These are phyloP conservation scores for Microplitis mediator DNA, from an alignment of 1,140 invertebrate species.

Conservation along the genomic window DNA sequence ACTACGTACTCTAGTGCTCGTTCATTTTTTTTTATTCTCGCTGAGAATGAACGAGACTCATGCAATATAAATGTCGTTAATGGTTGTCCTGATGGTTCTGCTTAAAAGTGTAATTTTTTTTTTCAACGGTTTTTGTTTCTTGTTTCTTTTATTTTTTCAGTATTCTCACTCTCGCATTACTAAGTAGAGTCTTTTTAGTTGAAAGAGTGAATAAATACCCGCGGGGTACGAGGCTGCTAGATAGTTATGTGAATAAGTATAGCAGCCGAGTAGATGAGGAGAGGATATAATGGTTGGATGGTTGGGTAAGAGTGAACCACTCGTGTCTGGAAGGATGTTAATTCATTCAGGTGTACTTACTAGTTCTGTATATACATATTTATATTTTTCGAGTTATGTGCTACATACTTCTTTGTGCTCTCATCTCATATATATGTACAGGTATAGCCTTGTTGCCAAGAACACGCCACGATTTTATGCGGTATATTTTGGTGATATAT, in stretches of 20 bases:
- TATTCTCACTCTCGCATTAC: not conserved
- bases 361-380: not conserved
- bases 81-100: slow-evolving; percentile 11
- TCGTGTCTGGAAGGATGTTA: slow-evolving; percentile 11
- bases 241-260: not conserved
- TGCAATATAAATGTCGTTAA: slow-evolving; percentile 18
- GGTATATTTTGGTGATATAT: not conserved
- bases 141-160: not conserved
- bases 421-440: not conserved
- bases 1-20: slow-evolving; percentile 11
- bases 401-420: not conserved
- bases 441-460: not conserved
- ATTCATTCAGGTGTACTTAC: slow-evolving; percentile 14
- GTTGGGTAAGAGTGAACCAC: not conserved
- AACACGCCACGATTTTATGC: not conserved
- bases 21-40: not conserved
- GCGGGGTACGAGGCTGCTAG: not conserved
- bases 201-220: slow-evolving; percentile 1
- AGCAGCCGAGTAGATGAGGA: not conserved
- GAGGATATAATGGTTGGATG: not conserved
- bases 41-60: not conserved
- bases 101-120: slow-evolving; percentile 8
- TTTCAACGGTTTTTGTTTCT: not conserved
- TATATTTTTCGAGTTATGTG: no score
- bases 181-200: slow-evolving; percentile 5